Evolutionary conservation across 2,888 invertebrate genomes (phyloP).

Genomic region (Zonitis immaculata): DNA sequence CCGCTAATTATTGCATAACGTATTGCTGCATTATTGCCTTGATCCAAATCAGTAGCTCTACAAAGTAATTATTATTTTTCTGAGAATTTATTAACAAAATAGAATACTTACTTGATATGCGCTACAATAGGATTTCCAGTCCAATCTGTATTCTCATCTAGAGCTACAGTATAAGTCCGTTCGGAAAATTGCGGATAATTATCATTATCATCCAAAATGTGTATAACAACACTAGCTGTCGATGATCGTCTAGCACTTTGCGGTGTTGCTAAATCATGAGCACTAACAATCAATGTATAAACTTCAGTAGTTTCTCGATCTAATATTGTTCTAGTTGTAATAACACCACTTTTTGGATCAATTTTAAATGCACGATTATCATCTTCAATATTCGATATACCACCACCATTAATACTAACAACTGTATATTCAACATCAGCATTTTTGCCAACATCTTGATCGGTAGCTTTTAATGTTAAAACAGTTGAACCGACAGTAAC

Average conservation of each 20-base stretch:
- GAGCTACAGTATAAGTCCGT: constrained; percentile 79
- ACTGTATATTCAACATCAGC: constrained; percentile 76
- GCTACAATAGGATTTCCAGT: constrained; percentile 79
- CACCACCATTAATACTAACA: constrained; percentile 64
- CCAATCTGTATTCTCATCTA: constrained; percentile 85
- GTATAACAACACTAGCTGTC: constrained; percentile 74
- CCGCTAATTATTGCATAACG: constrained; percentile 94
- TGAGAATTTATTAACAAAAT: too few species aligned
- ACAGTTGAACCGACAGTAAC: constrained; percentile 84
- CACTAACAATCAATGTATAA: constrained; percentile 80
- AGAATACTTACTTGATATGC: constrained; percentile 55
- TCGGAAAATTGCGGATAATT: constrained; percentile 92
- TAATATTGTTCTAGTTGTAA: constrained; percentile 73
- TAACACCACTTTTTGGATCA: constrained; percentile 78
- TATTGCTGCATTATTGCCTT: constrained; percentile 88
- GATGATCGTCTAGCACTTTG: constrained; percentile 74
- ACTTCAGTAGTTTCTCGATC: constrained; percentile 85
- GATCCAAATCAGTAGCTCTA: constrained; percentile 86
- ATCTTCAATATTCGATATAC: constrained; percentile 58
- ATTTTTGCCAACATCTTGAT: constrained; percentile 87
- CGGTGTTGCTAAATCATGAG: constrained; percentile 79
- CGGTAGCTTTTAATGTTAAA: constrained; percentile 84
- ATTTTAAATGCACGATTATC: constrained; percentile 78
- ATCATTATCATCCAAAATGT: constrained; percentile 84
- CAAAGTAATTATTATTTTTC: background rate